phyloP scores from a whole-genome alignment of 2,888 invertebrate species.

The Scaptomyza reducta region DNA sequence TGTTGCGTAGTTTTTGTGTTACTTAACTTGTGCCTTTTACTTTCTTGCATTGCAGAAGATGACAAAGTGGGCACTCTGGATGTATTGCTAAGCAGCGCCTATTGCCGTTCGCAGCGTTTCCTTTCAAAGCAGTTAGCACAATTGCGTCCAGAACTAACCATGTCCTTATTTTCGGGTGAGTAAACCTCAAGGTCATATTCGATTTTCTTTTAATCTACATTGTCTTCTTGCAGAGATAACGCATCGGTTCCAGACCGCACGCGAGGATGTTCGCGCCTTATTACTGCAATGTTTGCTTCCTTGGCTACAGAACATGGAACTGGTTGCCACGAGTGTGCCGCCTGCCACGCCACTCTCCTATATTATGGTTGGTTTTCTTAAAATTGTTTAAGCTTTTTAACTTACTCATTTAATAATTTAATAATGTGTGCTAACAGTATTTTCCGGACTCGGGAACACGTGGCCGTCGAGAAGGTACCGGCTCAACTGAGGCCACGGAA shows the following conservation, averaged over 20 bases:
- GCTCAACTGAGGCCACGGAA: slow-evolving; percentile 99
- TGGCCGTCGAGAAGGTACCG: slow-evolving; percentile 95
- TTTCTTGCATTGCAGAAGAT: slow-evolving; percentile 77
- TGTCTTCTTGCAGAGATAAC: slow-evolving; percentile 91
- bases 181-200: slow-evolving; percentile 22
- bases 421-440: slow-evolving; percentile 83
- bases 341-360: slow-evolving; percentile 93
- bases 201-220: not conserved
- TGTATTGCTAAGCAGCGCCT: slow-evolving; percentile 93
- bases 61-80: slow-evolving; percentile 90
- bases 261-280: slow-evolving; percentile 95
- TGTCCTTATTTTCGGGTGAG: slow-evolving; percentile 99
- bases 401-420: not conserved
- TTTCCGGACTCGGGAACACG: slow-evolving; percentile 88
- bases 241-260: slow-evolving; percentile 97
- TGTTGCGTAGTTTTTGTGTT: not conserved
- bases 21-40: slow-evolving; percentile 1
- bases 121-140: slow-evolving; percentile 96
- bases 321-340: slow-evolving; percentile 98
- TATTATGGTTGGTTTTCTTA: slow-evolving; percentile 88
- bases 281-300: slow-evolving; percentile 96
- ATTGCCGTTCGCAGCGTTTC: slow-evolving; percentile 96
- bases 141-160: slow-evolving; percentile 97
- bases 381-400: not conserved
- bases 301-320: slow-evolving; percentile 99